Evolutionary conservation across 2,888 invertebrate genomes (phyloP), one percentile per base, ranked within the genome.

Genomic region (Autographa pulchrina): DNA sequence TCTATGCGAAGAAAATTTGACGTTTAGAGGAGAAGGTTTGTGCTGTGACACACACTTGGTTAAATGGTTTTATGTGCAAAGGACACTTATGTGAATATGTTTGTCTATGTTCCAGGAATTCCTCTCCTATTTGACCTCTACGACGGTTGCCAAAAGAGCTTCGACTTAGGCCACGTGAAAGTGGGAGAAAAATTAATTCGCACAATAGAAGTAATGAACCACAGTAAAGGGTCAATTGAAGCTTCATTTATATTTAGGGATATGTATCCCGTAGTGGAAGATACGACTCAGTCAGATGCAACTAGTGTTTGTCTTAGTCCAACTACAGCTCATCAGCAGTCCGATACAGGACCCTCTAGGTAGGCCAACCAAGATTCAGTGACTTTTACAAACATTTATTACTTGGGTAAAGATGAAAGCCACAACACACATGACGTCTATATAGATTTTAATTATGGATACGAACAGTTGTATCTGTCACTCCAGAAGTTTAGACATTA

Each of bases 131-230:
- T 93, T 70, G 96, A 96, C 81, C 89, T 96, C 11, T 95, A 93
- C 70, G 96, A 96, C 84, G 96, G 95, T 7, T 96, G 96, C 72
- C 95, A 96, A 87, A 96, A 94, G 73, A 93, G 91, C 80, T 95
- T 94, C 66, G 90, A 94, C 74, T 83, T 96, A 59, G 96, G 96
- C 13, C 91, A 93, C 13, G 94, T 95, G 0, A 94, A 91, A 88
- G 91, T 96, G 0, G 96, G 96, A 0, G 94, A 96, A 73, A 93
- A 91, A 54, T 92, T 94, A 18, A 90, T 94, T 18, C 96, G 96
- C 66, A 94, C 94, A 68, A 94, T 97, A 65, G 94, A 95, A 74
- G 96, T 97, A n/a, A 91, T 96, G 83, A 97, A 97, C 82, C 94
- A 96, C 70, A 96, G 96, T 70, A 93, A 95, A 81, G 95, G 96